These are phyloP conservation scores for Helicoverpa assulta DNA, from an alignment of 2,888 invertebrate species.

Conservation along the genomic window DNA sequence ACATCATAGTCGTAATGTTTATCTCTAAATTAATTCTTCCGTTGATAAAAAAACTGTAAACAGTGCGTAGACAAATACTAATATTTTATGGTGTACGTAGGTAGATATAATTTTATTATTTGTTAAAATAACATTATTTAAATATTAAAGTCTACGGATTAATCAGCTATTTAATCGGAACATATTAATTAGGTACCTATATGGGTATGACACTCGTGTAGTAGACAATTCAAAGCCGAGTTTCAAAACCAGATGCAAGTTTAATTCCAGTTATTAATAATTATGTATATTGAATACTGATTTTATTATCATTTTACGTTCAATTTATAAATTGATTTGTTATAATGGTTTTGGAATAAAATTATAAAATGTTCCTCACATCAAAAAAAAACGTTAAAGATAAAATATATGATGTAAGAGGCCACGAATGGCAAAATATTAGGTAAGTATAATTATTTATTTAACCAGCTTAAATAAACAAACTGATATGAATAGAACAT, in stretches of 20 bases:
- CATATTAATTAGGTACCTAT: no score
- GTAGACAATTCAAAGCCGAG: no score
- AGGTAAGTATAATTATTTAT: slow-evolving; percentile 2
- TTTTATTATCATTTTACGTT: no score
- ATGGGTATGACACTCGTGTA: no score
- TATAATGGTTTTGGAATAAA: no score
- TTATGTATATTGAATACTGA: no score
- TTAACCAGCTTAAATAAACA: background rate
- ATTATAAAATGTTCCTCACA: background rate
- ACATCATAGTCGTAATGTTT: background rate
- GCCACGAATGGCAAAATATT: background rate
- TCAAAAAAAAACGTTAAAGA: background rate
- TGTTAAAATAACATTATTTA: no score
- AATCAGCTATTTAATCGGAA: no score
- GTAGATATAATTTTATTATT: background rate
- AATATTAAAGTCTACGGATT: no score
- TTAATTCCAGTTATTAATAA: no score
- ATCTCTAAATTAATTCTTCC: background rate
- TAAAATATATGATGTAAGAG: slow-evolving; percentile 17
- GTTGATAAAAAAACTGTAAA: background rate
- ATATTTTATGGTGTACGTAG: background rate
- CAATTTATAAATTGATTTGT: no score
- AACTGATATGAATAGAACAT: slow-evolving; percentile 14
- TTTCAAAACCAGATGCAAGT: no score
- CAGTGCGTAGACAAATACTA: background rate